Evolutionary conservation across 2,797 vertebrate species (phyloP), one percentile per base, ranked within the genome.

Genomic region (Manis pentadactyla): DNA sequence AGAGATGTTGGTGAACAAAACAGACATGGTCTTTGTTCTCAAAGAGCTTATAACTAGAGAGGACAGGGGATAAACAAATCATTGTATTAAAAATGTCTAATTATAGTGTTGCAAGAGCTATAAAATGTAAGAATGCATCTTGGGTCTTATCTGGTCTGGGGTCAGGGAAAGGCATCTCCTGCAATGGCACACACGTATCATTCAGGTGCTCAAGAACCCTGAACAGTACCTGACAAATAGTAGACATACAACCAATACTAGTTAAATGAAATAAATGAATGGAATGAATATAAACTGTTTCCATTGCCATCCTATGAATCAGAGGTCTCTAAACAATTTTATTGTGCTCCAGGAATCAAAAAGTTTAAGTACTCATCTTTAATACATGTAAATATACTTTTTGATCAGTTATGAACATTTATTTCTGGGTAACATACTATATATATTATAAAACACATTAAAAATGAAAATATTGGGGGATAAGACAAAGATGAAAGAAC

Each of bases 241-340:
- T 12, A 51, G 71, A 57, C 49, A 82, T 77, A 55, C 74, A 61
- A 68, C 46, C 61, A 64, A 4, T 66, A 55, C 46, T 59, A 82
- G 21, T 42, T 89, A 37, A 89, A 39, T 66, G 61, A 92, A 87
- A 92, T 87, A 90, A 92, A 66, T 78, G 37, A 61, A 66, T 29
- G 7, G 8, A 82, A 69, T 63, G 18, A 86, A 23, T 53, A 71
- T n/a, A 69, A 95, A 63, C 9, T 34, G 63, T 82, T 78, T 69
- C 29, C 13, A 64, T 90, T 93, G 79, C 49, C 6, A 34, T 51
- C 39, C 51, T 71, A 21, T 37, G 59, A 75, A 88, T 59, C 59
- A 73, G 55, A 88, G 25, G 34, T 73, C 21, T 69, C 37, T 74
- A 71, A 74, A 69, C 27, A 71, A 29, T 31, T 42, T 51, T 92